phyloP scores from a whole-genome alignment of 1,140 invertebrate species.

The Myzus persicae region DNA sequence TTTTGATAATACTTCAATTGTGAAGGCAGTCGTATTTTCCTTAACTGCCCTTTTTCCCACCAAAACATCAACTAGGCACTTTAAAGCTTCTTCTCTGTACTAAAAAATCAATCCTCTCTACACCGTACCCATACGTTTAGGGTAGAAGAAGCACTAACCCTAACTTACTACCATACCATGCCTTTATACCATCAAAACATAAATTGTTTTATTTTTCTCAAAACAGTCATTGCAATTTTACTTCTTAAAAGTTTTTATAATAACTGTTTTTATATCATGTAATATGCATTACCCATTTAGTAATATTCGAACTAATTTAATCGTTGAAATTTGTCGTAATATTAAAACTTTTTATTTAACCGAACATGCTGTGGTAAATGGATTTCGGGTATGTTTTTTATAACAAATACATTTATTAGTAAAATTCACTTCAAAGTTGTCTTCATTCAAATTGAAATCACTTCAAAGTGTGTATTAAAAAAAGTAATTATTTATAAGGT shows the following conservation, averaged over 20 bases:
- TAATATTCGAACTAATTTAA: not conserved
- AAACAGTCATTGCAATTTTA: not conserved
- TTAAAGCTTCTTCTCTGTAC: no score
- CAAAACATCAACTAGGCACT: no score
- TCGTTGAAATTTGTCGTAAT: not conserved
- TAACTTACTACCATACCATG: not conserved
- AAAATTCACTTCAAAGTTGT: no score
- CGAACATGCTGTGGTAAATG: not conserved
- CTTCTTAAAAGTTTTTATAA: not conserved
- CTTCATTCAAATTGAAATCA: no score
- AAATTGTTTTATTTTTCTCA: not conserved
- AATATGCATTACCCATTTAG: not conserved
- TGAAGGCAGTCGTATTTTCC: no score
- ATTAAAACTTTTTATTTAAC: not conserved
- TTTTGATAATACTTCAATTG: no score
- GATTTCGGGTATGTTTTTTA: not conserved
- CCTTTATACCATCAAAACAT: no score
- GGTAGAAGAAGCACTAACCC: not conserved
- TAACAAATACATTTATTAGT: not conserved
- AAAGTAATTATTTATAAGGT: no score
- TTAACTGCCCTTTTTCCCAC: no score
- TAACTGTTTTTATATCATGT: not conserved
- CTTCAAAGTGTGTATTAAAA: no score
- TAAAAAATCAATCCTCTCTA: no score
- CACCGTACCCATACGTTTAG: no score